A percentile compares a stretch with the other conserved stretches of the same genome.
These are phyloP conservation scores for Trichechus manatus DNA, from an alignment of 2,113 vertebrate genomes.

Conservation along the genomic window DNA sequence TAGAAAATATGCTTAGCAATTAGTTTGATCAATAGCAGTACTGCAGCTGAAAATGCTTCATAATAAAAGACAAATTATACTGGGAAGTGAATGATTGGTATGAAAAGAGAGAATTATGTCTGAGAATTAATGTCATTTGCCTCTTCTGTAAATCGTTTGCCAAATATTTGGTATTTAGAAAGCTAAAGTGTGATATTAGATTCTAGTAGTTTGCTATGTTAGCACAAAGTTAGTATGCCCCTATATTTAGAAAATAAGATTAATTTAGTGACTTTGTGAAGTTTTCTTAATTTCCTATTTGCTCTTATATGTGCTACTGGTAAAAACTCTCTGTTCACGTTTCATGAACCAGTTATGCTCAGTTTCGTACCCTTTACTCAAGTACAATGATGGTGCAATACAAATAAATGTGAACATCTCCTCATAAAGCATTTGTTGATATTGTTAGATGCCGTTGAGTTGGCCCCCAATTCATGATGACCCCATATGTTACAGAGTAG, in stretches of 20 bases:
- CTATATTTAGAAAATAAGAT: not conserved
- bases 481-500: too few relatives aligned
- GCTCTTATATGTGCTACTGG: not conserved
- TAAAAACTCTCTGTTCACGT: not conserved
- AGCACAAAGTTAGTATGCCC: not conserved
- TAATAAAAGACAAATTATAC: conserved; percentile 33
- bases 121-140: not conserved
- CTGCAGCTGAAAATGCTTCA: not conserved
- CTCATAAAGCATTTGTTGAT: not conserved
- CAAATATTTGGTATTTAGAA: not conserved
- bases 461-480: too few relatives aligned
- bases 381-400: not conserved
- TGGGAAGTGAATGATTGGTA: not conserved
- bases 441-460: too few relatives aligned
- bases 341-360: not conserved
- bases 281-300: conserved; percentile 22
- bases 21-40: not conserved
- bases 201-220: not conserved
- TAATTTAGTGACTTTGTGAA: not conserved
- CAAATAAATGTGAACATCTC: not conserved
- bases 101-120: not conserved
- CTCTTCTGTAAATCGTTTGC: conserved; percentile 40
- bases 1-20: not conserved
- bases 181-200: not conserved
- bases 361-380: not conserved